Evolutionary conservation across 2,888 invertebrate genomes (phyloP), one percentile per base, ranked within the genome.

Genomic region (Andrena chrysosceles): DNA sequence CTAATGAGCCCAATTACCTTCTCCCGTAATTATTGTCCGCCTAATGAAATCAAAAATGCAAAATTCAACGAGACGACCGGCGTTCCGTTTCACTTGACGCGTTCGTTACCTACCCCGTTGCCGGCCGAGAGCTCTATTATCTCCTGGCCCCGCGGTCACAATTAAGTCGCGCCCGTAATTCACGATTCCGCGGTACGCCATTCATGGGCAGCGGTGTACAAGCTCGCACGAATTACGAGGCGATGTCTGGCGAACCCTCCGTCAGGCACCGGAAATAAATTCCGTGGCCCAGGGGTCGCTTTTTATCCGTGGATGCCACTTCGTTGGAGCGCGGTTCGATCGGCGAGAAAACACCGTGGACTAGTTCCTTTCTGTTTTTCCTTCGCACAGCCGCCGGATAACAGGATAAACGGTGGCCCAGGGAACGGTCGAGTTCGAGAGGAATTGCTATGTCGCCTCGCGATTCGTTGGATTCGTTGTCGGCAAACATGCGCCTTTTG

Each of bases 31-130:
- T 77, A 77, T 77, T 71, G 71, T 68, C 26, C 33, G 33, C 48
- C 59, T 71, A 66, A 77, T 71, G 56, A 77, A 71, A 77, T 77
- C 49, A 77, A 71, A 70, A 77, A 77, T 77, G 71, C 64, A 71
- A 77, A 77, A 77, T 63, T 20, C 64, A 16, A n/a, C 26, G 26
- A 62, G 60, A 23, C 52, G n/a, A 26, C 13, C 29, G 42, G 26
- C 8, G 49, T 66, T 66, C 48, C 16, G 64, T 49, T 66, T 66
- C 48, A 26, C 64, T 66, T 48, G 26, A 16, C 26, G 10, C 56
- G 63, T 63, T 54, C 70, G 31, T 64, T 64, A 16, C n/a, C 26
- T 64, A 16, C n/a, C 13, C n/a, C 20, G 26, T 26, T 10, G 42
- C 16, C 16, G 16, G 13, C 42, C 42, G 42, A 42, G 7, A 2